These are phyloP conservation scores for Megaustenia siamemsis DNA, from an alignment of 2,888 invertebrate genomes.

Conservation along the genomic window DNA sequence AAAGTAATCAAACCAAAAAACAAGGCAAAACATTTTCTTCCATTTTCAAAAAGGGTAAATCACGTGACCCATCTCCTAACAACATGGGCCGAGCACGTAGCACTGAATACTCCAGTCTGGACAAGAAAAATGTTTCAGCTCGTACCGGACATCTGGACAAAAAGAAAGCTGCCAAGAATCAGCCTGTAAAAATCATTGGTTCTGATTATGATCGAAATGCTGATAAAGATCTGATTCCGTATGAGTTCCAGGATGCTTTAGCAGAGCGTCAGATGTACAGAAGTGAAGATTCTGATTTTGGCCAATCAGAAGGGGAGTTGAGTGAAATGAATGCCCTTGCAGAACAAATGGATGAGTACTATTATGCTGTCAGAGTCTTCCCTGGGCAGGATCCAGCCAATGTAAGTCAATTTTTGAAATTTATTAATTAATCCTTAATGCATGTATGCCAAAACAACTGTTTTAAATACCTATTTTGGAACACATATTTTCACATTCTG, in stretches of 20 bases:
- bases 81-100: constrained; percentile 67
- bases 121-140: constrained; percentile 64
- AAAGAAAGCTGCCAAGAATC: constrained; percentile 43
- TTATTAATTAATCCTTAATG: too few relatives aligned
- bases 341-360: constrained; percentile 94
- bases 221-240: constrained; percentile 71
- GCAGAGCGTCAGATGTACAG: constrained; percentile 62
- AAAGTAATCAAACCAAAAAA: constrained; percentile 55
- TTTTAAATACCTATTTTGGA: too few relatives aligned
- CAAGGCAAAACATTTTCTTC: constrained; percentile 89
- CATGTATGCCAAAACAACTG: too few relatives aligned
- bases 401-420: constrained; percentile 32
- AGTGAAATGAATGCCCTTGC: constrained; percentile 77
- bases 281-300: constrained; percentile 73
- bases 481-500: too few relatives aligned
- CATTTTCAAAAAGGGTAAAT: constrained; percentile 81
- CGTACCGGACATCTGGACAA: constrained; percentile 58
- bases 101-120: constrained; percentile 71
- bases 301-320: constrained; percentile 74
- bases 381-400: constrained; percentile 95
- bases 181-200: constrained; percentile 21
- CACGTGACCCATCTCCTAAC: constrained; percentile 72
- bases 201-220: constrained; percentile 51
- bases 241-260: constrained; percentile 73
- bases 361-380: constrained; percentile 91